A percentile compares a stretch with the other conserved stretches of the same genome.
Evolutionary conservation across 2,888 invertebrate genomes (phyloP).

Genomic region (Cerastoderma edule): DNA sequence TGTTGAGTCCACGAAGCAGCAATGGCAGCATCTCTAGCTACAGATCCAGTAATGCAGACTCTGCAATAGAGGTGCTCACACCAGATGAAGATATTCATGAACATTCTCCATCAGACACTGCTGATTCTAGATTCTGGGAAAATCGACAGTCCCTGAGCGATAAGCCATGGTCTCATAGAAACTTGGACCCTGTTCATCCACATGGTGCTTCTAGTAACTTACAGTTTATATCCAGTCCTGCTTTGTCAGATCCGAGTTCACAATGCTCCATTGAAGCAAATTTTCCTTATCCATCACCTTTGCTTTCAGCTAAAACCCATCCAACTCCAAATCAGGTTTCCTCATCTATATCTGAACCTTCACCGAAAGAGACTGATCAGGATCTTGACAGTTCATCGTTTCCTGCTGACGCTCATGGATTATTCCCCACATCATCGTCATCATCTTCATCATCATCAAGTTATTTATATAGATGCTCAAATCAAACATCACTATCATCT

Average conservation of each 20-base stretch:
- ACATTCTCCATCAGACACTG: constrained; percentile 37
- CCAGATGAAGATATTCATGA: constrained; percentile 71
- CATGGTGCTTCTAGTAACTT: constrained; percentile 13
- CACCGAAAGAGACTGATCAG: neutral
- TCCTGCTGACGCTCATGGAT: neutral
- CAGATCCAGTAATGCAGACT: constrained; percentile 76
- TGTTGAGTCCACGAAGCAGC: constrained; percentile 69
- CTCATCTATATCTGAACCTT: constrained; percentile 3
- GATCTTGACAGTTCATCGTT: too few relatives aligned
- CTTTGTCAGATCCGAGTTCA: neutral
- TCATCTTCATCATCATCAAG: neutral
- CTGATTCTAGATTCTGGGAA: constrained; percentile 41
- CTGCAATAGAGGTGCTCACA: constrained; percentile 74
- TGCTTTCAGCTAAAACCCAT: neutral
- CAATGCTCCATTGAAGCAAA: neutral
- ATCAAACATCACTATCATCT: neutral
- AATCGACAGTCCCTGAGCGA: neutral
- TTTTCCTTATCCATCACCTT: neutral
- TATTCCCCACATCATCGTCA: neutral
- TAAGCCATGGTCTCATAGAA: constrained; percentile 8
- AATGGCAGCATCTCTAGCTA: constrained; percentile 69
- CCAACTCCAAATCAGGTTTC: neutral
- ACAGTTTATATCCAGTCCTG: neutral
- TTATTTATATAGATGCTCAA: neutral
- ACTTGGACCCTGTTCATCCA: constrained; percentile 30